phyloP scores from a whole-genome alignment of 2,797 vertebrate species.

The Chaetophractus vellerosus region DNA sequence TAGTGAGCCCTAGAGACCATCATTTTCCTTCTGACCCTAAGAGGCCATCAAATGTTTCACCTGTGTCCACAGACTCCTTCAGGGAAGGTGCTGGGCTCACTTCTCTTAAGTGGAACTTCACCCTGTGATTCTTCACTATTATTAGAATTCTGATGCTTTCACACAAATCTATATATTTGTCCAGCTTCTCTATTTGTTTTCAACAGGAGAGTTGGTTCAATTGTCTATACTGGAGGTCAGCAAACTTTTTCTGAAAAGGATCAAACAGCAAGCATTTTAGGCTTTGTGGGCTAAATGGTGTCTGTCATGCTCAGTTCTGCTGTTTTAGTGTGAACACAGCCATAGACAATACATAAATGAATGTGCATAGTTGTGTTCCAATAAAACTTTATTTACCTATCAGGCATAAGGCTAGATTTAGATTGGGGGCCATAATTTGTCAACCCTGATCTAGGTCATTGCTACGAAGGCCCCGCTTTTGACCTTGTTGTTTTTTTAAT shows the following conservation, averaged over 20 bases:
- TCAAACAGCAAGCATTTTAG: background rate
- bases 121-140: background rate
- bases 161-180: background rate
- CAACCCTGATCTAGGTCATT: too few species aligned
- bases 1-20: too few species aligned
- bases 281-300: too few species aligned
- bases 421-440: background rate
- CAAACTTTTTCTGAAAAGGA: background rate
- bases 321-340: rapidly evolving
- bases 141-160: background rate
- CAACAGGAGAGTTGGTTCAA: background rate
- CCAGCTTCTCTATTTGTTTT: too few species aligned
- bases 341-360: rapidly evolving
- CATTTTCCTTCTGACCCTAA: background rate
- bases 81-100: background rate
- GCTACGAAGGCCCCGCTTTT: background rate
- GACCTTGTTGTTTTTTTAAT: background rate
- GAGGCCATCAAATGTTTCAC: background rate
- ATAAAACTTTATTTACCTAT: rapidly evolving
- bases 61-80: background rate
- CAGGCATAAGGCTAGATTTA: background rate
- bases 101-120: background rate
- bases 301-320: background rate
- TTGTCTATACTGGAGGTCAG: background rate
- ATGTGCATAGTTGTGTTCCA: background rate